Evolutionary conservation across 2,113 vertebrate genomes (phyloP).

Genomic region (Piprites chloris): DNA sequence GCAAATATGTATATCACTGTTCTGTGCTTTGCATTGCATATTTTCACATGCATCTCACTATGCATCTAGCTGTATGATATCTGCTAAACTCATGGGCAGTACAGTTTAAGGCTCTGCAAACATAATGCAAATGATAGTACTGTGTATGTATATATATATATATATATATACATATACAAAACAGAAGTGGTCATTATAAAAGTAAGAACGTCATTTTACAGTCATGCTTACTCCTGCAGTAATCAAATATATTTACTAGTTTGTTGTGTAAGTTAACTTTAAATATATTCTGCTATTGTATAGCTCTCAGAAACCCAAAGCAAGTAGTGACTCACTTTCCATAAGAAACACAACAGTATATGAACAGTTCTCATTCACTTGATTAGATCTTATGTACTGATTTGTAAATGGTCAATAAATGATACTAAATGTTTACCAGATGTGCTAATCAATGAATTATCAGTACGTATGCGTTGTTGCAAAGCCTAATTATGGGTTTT

Average conservation of each 20-base stretch:
- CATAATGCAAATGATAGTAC: neutral
- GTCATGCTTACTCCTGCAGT: neutral
- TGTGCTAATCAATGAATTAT: conserved; percentile 1
- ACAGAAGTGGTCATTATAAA: neutral
- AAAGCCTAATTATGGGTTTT: neutral
- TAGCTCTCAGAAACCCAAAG: neutral
- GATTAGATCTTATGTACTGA: neutral
- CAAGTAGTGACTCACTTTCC: neutral
- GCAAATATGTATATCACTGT: neutral
- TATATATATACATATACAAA: neutral
- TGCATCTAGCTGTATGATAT: neutral
- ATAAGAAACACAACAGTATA: neutral
- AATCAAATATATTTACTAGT: neutral
- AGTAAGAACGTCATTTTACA: neutral
- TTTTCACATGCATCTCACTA: neutral
- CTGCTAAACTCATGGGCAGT: neutral
- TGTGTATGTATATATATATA: neutral
- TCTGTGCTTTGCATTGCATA: neutral
- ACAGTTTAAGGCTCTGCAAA: neutral
- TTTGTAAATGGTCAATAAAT: neutral
- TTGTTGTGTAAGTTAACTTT: neutral
- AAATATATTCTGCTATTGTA: neutral
- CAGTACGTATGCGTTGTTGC: neutral
- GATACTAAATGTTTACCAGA: neutral
- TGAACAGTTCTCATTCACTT: neutral